Conservation (phyloP, 1,140 invertebrate genomes). For the Cecropterus lyciades region DNA sequence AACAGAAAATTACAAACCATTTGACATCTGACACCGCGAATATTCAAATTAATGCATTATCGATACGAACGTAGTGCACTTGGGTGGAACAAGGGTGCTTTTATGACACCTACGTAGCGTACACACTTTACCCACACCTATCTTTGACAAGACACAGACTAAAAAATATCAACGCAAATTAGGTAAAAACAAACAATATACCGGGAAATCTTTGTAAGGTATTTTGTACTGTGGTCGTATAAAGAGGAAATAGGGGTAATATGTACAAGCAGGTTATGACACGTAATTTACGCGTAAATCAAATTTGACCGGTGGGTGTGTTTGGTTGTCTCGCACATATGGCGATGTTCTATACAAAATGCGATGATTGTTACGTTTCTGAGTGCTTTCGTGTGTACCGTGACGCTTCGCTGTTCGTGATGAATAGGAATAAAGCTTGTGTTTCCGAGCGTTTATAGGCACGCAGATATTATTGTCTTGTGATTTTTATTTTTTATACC, state of each 20-base stretch:
- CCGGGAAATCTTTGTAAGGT: slow-evolving; percentile 9
- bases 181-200: slow-evolving; percentile 17
- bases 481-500: slow-evolving; percentile 11
- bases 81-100: slow-evolving; percentile 68
- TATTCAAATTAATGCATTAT: slow-evolving; percentile 84
- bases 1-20: slow-evolving; percentile 80
- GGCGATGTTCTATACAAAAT: slow-evolving; percentile 65
- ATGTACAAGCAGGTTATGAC: slow-evolving; percentile 72
- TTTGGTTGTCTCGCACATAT: slow-evolving; percentile 76
- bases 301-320: slow-evolving; percentile 81
- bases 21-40: slow-evolving; percentile 84
- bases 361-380: slow-evolving; percentile 66
- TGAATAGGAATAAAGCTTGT: slow-evolving; percentile 65
- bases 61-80: slow-evolving; percentile 75
- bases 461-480: slow-evolving; percentile 43
- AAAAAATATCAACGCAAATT: slow-evolving; percentile 35
- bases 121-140: slow-evolving; percentile 44
- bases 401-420: slow-evolving; percentile 68
- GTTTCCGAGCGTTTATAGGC: slow-evolving; percentile 48
- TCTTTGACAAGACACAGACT: slow-evolving; percentile 40
- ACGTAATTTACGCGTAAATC: slow-evolving; percentile 83
- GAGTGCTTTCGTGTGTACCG: slow-evolving; percentile 73
- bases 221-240: slow-evolving; percentile 48
- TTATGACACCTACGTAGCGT: slow-evolving; percentile 59
- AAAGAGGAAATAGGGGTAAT: slow-evolving; percentile 46